These are phyloP conservation scores for Thamnaconus septentrionalis DNA, from an alignment of 2,113 vertebrate genomes.

Conservation along the genomic window DNA sequence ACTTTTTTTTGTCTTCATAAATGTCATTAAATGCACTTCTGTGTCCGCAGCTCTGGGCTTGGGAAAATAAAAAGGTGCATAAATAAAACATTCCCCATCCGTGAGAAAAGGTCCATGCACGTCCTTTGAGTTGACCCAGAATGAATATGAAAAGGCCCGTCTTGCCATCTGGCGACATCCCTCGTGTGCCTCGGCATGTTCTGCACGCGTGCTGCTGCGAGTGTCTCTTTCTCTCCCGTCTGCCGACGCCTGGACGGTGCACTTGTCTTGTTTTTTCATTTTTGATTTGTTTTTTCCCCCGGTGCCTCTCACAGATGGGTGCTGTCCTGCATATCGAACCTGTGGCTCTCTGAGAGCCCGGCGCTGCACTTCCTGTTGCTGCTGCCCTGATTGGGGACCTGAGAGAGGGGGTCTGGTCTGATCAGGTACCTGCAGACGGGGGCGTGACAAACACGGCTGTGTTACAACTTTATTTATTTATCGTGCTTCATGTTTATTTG, in stretches of 20 bases:
- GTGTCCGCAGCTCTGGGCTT: slow-evolving; percentile 66
- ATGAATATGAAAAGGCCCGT: slow-evolving; percentile 7
- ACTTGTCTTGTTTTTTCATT: slow-evolving; percentile 15
- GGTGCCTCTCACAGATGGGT: slow-evolving; percentile 76
- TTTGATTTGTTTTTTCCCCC: background rate
- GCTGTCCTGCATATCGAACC: slow-evolving; percentile 78
- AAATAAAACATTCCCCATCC: slow-evolving; percentile 59
- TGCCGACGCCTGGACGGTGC: slow-evolving; percentile 27
- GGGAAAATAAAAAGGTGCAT: slow-evolving; percentile 64
- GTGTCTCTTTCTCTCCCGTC: slow-evolving; percentile 20
- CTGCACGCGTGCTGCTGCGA: slow-evolving; percentile 5
- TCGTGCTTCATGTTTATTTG: background rate
- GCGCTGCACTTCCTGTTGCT: slow-evolving; percentile 69
- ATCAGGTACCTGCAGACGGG: slow-evolving; percentile 77
- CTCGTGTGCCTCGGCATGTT: slow-evolving; percentile 3
- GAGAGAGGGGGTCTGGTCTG: slow-evolving; percentile 80
- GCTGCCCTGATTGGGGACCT: slow-evolving; percentile 74
- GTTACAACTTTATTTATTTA: slow-evolving; percentile 1
- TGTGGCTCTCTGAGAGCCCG: slow-evolving; percentile 71
- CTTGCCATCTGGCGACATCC: slow-evolving; percentile 7
- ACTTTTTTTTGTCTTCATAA: slow-evolving; percentile 25
- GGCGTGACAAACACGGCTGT: slow-evolving; percentile 14
- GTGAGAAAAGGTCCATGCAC: slow-evolving; percentile 68
- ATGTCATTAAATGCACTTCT: slow-evolving; percentile 75
- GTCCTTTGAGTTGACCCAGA: slow-evolving; percentile 26